Evolutionary conservation across 2,113 vertebrate genomes (phyloP).

Genomic region (Steatornis caripensis): DNA sequence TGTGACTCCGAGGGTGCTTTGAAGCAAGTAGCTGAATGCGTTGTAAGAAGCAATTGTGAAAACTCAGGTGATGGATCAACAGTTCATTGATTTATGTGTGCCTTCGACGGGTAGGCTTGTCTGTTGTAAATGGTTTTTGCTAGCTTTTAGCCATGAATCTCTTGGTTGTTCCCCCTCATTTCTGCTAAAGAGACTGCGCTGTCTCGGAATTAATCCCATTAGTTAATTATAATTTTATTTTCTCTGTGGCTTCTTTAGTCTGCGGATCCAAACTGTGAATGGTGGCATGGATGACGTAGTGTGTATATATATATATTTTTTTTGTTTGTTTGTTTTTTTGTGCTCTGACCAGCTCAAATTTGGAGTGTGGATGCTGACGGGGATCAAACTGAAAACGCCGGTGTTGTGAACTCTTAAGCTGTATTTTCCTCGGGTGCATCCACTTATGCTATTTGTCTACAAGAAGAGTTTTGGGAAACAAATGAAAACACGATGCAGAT

Average conservation of each 20-base stretch:
- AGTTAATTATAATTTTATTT: background rate
- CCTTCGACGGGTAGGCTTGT: background rate
- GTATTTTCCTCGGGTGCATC: background rate
- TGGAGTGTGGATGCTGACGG: background rate
- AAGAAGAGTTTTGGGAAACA: background rate
- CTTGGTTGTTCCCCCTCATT: background rate
- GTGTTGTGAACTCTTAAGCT: background rate
- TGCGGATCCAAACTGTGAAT: background rate
- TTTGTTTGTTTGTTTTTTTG: too few species aligned
- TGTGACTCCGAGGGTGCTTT: background rate
- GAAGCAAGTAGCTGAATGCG: background rate
- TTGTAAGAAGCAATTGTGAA: background rate
- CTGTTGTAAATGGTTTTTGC: background rate
- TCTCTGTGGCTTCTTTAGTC: background rate
- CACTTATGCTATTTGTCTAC: background rate
- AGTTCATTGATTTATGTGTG: background rate
- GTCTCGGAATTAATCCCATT: background rate
- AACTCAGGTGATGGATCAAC: slow-evolving; percentile 4
- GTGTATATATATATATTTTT: too few species aligned
- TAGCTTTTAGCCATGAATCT: background rate
- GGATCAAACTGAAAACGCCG: background rate
- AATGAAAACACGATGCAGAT: background rate
- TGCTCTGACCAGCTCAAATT: background rate
- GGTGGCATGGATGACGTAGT: background rate
- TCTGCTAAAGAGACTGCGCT: background rate